These are phyloP conservation scores for Vanessa cardui DNA, from an alignment of 2,888 invertebrate genomes.

Conservation along the genomic window DNA sequence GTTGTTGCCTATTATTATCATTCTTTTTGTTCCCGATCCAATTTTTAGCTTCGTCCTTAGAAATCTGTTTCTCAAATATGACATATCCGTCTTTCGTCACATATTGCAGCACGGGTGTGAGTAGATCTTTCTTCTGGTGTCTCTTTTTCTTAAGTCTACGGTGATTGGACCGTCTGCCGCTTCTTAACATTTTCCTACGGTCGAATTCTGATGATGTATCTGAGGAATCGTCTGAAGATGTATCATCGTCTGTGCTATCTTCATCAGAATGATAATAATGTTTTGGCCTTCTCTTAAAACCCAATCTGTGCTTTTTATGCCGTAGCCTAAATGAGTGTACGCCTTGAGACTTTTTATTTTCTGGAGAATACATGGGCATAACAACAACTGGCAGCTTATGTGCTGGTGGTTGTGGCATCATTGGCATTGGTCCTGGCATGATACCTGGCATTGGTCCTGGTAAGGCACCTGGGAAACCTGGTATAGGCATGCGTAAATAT, in stretches of 20 bases:
- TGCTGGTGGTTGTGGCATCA: constrained; percentile 48
- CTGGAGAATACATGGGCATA: constrained; percentile 76
- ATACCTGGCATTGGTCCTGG: constrained; percentile 43
- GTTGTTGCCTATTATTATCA: constrained; percentile 1
- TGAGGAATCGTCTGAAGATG: constrained; percentile 47
- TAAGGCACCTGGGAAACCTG: constrained; percentile 37
- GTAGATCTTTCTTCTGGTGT: constrained; percentile 48
- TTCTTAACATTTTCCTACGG: constrained; percentile 54
- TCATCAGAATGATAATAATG: constrained; percentile 42
- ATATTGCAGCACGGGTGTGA: constrained; percentile 71
- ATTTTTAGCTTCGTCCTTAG: constrained; percentile 66
- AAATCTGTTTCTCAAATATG: constrained; percentile 70
- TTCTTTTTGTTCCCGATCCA: constrained; percentile 57
- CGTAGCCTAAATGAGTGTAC: constrained; percentile 18
- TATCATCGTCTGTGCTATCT: constrained; percentile 46
- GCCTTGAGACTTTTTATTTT: constrained; percentile 49
- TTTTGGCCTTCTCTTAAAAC: constrained; percentile 38
- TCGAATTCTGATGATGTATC: constrained; percentile 49
- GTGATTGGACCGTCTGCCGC: constrained; percentile 45
- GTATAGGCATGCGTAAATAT: constrained; percentile 41
- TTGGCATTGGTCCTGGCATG: constrained; percentile 42
- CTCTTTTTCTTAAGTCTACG: constrained; percentile 43
- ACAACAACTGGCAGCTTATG: constrained; percentile 74
- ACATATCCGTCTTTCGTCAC: constrained; percentile 76
- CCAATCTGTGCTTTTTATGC: constrained; percentile 36